phyloP scores from a whole-genome alignment of 1,140 invertebrate genomes.

The Cotesia glomerata region DNA sequence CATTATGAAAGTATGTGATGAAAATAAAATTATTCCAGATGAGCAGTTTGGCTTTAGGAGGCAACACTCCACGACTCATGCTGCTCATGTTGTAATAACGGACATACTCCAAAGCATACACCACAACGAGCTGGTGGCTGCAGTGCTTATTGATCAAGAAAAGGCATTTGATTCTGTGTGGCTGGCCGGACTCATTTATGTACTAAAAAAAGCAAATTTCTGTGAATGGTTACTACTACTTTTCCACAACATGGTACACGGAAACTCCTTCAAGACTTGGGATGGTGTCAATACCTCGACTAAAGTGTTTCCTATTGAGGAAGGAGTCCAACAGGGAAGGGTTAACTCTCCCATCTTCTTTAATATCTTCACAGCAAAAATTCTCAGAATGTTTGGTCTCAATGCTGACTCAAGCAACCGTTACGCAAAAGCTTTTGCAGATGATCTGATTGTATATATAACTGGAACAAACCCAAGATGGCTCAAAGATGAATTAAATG shows the following conservation, averaged over 20 bases:
- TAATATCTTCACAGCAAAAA: conserved; percentile 28
- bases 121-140: not conserved
- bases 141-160: not conserved
- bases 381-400: not conserved
- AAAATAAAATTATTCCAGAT: not conserved
- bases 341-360: conserved; percentile 33
- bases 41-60: too few species aligned
- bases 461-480: too few species aligned
- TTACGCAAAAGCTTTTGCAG: too few species aligned
- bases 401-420: too few species aligned
- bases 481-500: not conserved
- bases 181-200: conserved; percentile 32
- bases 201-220: conserved; percentile 27
- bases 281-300: not conserved
- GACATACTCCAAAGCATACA: not conserved
- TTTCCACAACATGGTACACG: conserved; percentile 14
- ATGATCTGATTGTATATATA: too few species aligned
- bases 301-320: conserved; percentile 10
- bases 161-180: conserved; percentile 31
- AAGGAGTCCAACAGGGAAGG: conserved; percentile 35
- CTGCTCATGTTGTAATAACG: not conserved
- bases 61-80: not conserved
- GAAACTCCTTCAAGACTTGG: conserved; percentile 2
- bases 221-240: conserved; percentile 10
- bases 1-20: not conserved